Conservation (phyloP, 2,797 vertebrate genomes). For the Champsocephalus gunnari region DNA sequence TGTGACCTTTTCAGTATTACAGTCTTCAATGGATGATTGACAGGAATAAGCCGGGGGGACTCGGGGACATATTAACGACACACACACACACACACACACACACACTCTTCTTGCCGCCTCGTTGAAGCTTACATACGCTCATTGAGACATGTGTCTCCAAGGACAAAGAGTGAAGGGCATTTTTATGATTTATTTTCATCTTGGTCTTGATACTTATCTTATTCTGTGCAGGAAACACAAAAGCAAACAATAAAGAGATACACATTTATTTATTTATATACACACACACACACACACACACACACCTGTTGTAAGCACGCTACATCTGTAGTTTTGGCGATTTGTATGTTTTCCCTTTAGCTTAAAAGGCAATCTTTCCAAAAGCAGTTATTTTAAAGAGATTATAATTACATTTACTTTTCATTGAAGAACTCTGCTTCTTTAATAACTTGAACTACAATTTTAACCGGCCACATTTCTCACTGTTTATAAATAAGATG, state of each 20-base stretch:
- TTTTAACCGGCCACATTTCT: neutral
- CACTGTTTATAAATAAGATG: neutral
- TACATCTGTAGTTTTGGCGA: constrained; percentile 10
- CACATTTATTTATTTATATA: too few relatives aligned
- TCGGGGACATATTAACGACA: constrained; percentile 40
- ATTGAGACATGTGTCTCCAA: constrained; percentile 47
- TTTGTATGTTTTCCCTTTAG: constrained; percentile 9
- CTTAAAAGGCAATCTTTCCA: constrained; percentile 14
- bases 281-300: neutral
- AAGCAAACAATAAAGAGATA: constrained; percentile 21
- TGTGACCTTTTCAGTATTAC: constrained; percentile 77
- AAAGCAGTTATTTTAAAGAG: constrained; percentile 5
- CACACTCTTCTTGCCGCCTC: neutral
- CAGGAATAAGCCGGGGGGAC: constrained; percentile 41
- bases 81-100: constrained; percentile 2
- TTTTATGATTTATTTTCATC: constrained; percentile 63
- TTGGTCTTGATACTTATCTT: constrained; percentile 40
- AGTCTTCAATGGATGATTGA: constrained; percentile 65
- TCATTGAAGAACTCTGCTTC: neutral
- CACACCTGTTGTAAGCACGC: neutral
- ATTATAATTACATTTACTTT: constrained; percentile 7
- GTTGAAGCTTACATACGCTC: neutral
- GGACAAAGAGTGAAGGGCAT: constrained; percentile 62
- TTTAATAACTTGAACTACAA: too few relatives aligned
- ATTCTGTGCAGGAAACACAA: constrained; percentile 45